These are phyloP conservation scores for Bergia sp. DNA, from an alignment of 92 coral and sea anemone species.

Conservation along the genomic window DNA sequence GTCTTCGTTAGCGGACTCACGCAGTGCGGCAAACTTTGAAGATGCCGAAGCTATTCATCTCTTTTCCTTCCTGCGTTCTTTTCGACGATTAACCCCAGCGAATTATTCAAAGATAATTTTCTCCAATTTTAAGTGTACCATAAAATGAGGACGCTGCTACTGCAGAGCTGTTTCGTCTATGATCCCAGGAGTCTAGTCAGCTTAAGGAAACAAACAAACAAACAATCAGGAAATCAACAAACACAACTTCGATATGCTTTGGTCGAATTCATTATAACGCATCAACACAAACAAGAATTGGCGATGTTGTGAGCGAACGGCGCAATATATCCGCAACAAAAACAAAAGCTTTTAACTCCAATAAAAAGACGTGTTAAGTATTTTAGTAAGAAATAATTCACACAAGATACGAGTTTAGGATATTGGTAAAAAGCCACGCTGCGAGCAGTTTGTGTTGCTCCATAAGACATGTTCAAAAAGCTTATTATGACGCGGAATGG, in stretches of 20 bases:
- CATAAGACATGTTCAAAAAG: constrained; percentile 16
- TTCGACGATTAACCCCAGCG: not conserved
- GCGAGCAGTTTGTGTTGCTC: constrained; percentile 12
- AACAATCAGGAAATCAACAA: constrained; percentile 19
- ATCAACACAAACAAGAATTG: constrained; percentile 9
- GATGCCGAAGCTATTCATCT: constrained; percentile 42
- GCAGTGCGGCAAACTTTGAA: constrained; percentile 45
- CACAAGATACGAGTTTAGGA: constrained; percentile 28
- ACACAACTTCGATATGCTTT: constrained; percentile 13
- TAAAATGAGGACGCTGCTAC: not conserved
- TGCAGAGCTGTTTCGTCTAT: not conserved
- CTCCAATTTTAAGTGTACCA: not conserved
- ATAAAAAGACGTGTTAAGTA: constrained; percentile 25
- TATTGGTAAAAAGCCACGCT: constrained; percentile 19
- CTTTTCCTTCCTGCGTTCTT: constrained; percentile 14
- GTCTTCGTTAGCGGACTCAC: constrained; percentile 36
- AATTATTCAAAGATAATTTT: constrained; percentile 14
- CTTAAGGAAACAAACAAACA: constrained; percentile 41
- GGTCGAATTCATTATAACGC: constrained; percentile 19
- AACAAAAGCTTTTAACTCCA: not conserved
- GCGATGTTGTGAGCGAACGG: not conserved
- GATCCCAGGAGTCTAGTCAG: constrained; percentile 9
- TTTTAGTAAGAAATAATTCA: constrained; percentile 5
- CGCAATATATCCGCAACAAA: constrained; percentile 3
- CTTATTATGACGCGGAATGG: constrained; percentile 9